Percentiles rank a stretch among this genome's conserved stretches.
Conservation (phyloP, 2,888 invertebrate species). For the Leucozona laternaria region DNA sequence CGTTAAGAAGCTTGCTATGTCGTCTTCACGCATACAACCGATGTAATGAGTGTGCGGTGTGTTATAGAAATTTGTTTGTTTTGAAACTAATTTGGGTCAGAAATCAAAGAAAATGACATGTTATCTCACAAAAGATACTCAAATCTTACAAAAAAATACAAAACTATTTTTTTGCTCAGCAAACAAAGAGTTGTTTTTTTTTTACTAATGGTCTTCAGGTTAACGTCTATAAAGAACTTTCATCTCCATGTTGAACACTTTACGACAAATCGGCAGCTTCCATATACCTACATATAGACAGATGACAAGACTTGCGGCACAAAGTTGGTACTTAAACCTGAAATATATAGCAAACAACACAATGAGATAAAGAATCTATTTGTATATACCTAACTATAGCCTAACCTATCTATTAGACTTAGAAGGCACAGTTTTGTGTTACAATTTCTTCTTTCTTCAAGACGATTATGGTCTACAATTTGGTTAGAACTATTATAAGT, state of each 20-base stretch:
- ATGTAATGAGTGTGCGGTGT: neutral
- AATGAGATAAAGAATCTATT: slow-evolving; percentile 33
- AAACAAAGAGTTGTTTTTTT: neutral
- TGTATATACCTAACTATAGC: neutral
- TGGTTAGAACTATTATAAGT: slow-evolving; percentile 17
- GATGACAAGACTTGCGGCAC: slow-evolving; percentile 15
- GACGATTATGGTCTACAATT: slow-evolving; percentile 43
- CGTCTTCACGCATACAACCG: neutral
- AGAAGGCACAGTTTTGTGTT: slow-evolving; percentile 32
- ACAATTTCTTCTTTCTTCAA: slow-evolving; percentile 34
- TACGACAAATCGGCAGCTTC: neutral
- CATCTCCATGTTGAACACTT: neutral
- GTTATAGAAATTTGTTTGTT: slow-evolving; percentile 54
- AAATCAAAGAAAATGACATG: slow-evolving; percentile 58
- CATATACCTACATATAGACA: neutral
- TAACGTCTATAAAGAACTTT: neutral
- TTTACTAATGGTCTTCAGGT: neutral
- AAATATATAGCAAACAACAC: slow-evolving; percentile 47
- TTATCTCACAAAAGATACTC: slow-evolving; percentile 49
- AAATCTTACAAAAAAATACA: slow-evolving; percentile 25
- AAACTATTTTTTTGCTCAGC: neutral
- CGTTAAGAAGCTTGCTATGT: neutral
- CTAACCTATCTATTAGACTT: slow-evolving; percentile 11
- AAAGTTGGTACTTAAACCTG: slow-evolving; percentile 18
- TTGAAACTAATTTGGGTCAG: slow-evolving; percentile 56